phyloP scores from a whole-genome alignment of 2,797 vertebrate species.

The Staurois parvus region DNA sequence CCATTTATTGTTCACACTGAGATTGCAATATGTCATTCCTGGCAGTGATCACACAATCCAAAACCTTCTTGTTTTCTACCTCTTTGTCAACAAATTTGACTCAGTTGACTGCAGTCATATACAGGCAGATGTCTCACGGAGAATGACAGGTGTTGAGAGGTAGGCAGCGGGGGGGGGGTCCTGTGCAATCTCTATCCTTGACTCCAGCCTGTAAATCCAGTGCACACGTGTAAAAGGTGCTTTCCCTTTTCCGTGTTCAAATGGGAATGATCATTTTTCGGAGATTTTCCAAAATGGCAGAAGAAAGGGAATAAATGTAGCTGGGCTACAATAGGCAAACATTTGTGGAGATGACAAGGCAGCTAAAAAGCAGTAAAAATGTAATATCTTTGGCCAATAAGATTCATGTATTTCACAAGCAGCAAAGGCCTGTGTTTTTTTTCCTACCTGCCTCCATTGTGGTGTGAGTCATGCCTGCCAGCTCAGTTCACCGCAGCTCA shows the following conservation, averaged over 20 bases:
- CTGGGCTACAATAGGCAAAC: background rate
- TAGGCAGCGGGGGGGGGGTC: too few species aligned
- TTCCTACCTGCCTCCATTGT: slow-evolving; percentile 52
- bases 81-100: too few species aligned
- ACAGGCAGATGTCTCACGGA: too few species aligned
- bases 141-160: background rate
- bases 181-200: background rate
- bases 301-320: background rate
- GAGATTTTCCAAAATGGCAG: background rate
- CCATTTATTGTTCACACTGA: too few species aligned
- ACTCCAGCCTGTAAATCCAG: background rate
- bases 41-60: too few species aligned
- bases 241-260: background rate
- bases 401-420: slow-evolving; percentile 38
- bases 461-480: slow-evolving; percentile 56
- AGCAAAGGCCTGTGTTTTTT: slow-evolving; percentile 14
- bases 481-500: slow-evolving; percentile 36
- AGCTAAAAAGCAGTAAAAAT: background rate
- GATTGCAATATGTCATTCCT: too few species aligned
- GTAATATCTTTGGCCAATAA: slow-evolving; percentile 25
- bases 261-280: background rate
- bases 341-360: background rate
- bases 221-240: background rate
- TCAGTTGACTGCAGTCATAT: too few species aligned
- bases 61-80: too few species aligned